These are phyloP conservation scores for Nesidiocoris tenuis DNA, from an alignment of 2,888 invertebrate species.

Conservation along the genomic window DNA sequence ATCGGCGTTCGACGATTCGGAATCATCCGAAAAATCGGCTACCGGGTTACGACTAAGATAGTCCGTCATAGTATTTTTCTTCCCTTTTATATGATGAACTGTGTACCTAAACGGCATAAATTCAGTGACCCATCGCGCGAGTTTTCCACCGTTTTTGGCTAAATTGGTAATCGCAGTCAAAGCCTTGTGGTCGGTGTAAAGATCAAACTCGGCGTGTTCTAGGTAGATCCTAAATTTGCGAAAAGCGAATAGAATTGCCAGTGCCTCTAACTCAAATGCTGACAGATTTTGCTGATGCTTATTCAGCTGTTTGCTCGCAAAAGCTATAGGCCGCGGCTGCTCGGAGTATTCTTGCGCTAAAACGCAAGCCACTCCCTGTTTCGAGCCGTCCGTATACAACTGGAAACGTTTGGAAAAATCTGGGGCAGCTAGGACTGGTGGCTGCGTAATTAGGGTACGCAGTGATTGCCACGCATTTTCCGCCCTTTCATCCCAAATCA, in stretches of 20 bases:
- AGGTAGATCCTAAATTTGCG: no score
- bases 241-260: background rate
- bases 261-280: conserved; percentile 14
- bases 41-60: no score
- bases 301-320: conserved; percentile 12
- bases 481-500: background rate
- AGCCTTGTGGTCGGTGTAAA: no score
- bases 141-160: no score
- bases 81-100: conserved; percentile 32
- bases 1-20: background rate
- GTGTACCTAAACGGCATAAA: no score
- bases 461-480: conserved; percentile 21
- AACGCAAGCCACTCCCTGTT: conserved; percentile 6
- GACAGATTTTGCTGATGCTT: conserved; percentile 11
- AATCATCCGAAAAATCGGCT: background rate
- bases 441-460: conserved; percentile 7
- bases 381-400: conserved; percentile 18
- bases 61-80: background rate
- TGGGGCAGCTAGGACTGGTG: conserved; percentile 24
- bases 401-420: conserved; percentile 22
- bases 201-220: no score
- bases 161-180: no score
- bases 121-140: no score
- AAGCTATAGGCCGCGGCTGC: conserved; percentile 12
- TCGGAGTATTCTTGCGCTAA: conserved; percentile 18